phyloP scores from a whole-genome alignment of 37 sponge, comb jelly and placozoan species.

The Amphimedon queenslandica region DNA sequence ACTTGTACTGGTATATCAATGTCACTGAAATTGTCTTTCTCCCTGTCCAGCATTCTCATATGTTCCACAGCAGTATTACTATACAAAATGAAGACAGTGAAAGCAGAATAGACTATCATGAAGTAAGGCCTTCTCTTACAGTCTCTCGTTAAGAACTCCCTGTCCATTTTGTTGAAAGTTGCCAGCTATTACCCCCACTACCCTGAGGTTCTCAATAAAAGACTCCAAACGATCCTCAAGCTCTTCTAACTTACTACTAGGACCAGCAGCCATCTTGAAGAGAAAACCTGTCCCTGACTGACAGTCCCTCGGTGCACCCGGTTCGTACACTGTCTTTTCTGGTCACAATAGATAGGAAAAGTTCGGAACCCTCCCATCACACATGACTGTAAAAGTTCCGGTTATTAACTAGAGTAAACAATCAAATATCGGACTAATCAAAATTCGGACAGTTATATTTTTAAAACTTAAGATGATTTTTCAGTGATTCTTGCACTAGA shows the following conservation, averaged over 20 bases:
- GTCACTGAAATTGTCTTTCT: constrained; percentile 47
- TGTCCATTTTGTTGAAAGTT: constrained; percentile 69
- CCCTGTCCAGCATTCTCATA: constrained; percentile 46
- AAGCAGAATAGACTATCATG: background rate
- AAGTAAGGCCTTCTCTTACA: constrained; percentile 33
- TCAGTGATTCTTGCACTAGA: too few relatives aligned
- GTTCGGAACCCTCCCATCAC: too few relatives aligned
- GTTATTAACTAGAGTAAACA: too few relatives aligned
- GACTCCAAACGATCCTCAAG: constrained; percentile 54
- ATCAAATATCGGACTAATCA: too few relatives aligned
- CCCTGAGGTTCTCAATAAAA: constrained; percentile 67
- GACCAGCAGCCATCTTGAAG: constrained; percentile 46
- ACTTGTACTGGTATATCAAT: constrained; percentile 65
- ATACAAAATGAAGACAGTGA: background rate
- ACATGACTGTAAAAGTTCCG: too few relatives aligned
- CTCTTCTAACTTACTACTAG: constrained; percentile 21
- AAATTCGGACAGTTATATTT: too few relatives aligned
- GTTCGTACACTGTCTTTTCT: too few relatives aligned
- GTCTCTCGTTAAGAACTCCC: constrained; percentile 52
- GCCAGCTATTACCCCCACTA: constrained; percentile 79
- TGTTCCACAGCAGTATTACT: constrained; percentile 58
- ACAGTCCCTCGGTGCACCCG: too few relatives aligned
- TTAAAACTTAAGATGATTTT: too few relatives aligned
- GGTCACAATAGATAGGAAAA: too few relatives aligned
- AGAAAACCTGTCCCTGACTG: background rate